Conservation (phyloP, 1,140 invertebrate genomes). For the Rhagoletis zephyria region DNA sequence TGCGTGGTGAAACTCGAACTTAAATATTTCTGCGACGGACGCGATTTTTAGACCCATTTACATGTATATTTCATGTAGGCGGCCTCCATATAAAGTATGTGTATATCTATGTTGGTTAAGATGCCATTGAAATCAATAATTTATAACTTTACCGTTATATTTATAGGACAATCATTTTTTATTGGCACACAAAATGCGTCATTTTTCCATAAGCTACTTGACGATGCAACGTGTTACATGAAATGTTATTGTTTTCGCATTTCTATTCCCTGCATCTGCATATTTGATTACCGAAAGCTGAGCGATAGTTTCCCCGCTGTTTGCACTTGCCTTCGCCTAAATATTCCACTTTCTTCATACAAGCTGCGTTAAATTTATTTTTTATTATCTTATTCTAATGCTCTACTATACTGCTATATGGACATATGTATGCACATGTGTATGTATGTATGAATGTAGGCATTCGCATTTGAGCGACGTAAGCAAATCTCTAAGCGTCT, state of each 20-base stretch:
- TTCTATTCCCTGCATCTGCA: neutral
- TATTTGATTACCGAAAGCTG: neutral
- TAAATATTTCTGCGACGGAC: too few relatives aligned
- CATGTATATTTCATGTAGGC: too few relatives aligned
- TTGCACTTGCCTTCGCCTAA: neutral
- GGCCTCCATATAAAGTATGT: too few relatives aligned
- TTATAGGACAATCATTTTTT: constrained; percentile 39
- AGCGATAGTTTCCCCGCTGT: constrained; percentile 1
- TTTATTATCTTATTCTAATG: constrained; percentile 50
- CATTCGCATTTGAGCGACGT: constrained; percentile 5
- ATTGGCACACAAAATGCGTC: constrained; percentile 20
- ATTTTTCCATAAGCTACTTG: neutral
- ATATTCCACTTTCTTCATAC: neutral
- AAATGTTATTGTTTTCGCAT: neutral
- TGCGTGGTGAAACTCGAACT: too few relatives aligned
- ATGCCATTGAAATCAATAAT: constrained; percentile 30
- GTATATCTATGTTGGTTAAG: too few relatives aligned
- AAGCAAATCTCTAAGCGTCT: constrained; percentile 48
- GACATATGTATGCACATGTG: neutral
- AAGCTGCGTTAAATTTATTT: constrained; percentile 33
- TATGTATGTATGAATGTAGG: neutral
- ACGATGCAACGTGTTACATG: neutral
- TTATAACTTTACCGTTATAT: neutral
- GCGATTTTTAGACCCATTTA: too few relatives aligned
- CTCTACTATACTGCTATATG: neutral